Evolutionary conservation across 2,888 invertebrate genomes (phyloP).

Genomic region (Rhaphigaster nebulosa): DNA sequence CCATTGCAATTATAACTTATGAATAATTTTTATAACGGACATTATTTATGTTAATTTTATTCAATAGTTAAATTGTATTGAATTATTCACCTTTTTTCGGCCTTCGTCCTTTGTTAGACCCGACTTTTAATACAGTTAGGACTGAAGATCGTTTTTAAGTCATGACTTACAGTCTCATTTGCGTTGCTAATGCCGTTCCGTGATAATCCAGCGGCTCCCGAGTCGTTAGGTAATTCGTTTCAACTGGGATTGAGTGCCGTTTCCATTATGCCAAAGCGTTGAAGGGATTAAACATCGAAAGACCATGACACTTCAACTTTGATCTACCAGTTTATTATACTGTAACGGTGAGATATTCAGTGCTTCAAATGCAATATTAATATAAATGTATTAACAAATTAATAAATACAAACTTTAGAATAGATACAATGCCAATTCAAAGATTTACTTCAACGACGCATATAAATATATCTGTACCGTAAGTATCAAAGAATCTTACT

Average conservation of each 20-base stretch:
- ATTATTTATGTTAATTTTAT: background rate
- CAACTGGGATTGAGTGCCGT: background rate
- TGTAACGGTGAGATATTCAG: too few species aligned
- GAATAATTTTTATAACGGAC: background rate
- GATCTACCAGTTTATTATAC: too few species aligned
- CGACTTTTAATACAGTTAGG: constrained; percentile 9
- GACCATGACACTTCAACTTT: background rate
- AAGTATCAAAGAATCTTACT: too few species aligned
- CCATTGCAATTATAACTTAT: background rate
- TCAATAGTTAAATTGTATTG: background rate
- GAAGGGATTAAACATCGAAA: background rate
- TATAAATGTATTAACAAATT: too few species aligned
- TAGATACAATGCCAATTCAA: too few species aligned
- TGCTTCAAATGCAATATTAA: too few species aligned
- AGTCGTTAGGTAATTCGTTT: background rate
- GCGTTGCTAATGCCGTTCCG: background rate
- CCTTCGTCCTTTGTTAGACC: background rate
- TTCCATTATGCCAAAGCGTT: background rate
- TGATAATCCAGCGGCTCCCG: background rate
- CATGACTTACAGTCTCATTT: background rate
- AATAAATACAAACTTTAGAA: too few species aligned
- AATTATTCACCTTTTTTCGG: background rate
- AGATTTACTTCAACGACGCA: too few species aligned
- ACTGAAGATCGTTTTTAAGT: background rate
- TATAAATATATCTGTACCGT: too few species aligned